Evolutionary conservation across 2,113 vertebrate genomes (phyloP), one percentile per base, ranked within the genome.

Genomic region (Mus pahari): DNA sequence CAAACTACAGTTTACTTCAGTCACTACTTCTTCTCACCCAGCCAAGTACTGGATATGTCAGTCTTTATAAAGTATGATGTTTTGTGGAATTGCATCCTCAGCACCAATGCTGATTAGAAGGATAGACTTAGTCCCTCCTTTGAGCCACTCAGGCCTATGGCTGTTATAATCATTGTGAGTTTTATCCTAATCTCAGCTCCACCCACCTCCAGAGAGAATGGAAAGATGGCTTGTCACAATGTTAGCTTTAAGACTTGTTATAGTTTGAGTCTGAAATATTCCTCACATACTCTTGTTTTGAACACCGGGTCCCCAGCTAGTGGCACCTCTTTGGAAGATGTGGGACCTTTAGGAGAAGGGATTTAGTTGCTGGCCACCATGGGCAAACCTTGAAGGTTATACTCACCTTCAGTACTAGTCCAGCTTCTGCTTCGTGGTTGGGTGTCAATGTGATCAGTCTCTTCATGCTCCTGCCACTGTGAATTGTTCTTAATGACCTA

Each of bases 1-100:
- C 97, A 94, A 86, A 31, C 62, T 36, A 8, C 93, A 94, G 81
- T 95, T 98, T 97, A 97, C 98, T 98, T 97, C 95, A 97, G 98
- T 98, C 97, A 83, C 96, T 97, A 97, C 68, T 96, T 97, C 94
- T 75, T 94, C 94, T 92, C 82, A 2, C 77, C 90, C 55, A 71
- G 92, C 82, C 93, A 94, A 95, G 92, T 28, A 81, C 89, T 96
- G 95, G 96, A 98, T 91, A 83, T 89, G 93, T 95, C 22, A 78
- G 90, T 97, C 89, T 97, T 98, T 94, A 36, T 70, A 33, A 48
- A 53, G 66, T 70, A 28, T 48, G 45, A 53, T 86, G 19, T 24
- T 68, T 24, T 33, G 10, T 20, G 31, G 17, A 48, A 50, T 50
- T 22, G 5, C 19, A 4, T 6, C 45, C 31, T 50, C 5, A 86